A percentile compares a stretch with the other conserved stretches of the same genome.
Evolutionary conservation across 2,113 vertebrate species (phyloP).

Genomic region (Chaetodon auriga): DNA sequence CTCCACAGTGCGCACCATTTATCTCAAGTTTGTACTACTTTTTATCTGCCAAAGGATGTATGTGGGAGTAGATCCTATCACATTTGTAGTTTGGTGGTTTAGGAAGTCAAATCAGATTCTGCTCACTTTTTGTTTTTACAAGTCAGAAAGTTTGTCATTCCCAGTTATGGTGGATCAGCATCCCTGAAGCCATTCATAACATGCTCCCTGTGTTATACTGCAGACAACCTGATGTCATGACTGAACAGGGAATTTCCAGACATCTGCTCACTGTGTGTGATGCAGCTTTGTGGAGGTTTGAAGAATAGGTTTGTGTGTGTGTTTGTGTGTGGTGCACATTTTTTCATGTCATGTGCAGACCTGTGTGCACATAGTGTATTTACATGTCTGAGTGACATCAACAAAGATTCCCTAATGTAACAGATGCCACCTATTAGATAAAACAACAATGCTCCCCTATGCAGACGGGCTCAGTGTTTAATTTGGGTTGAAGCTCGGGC

Average conservation of each 20-base stretch:
- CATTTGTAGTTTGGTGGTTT: not conserved
- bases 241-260: conserved; percentile 68
- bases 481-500: conserved; percentile 27
- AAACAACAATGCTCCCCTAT: conserved; percentile 43
- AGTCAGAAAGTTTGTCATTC: not conserved
- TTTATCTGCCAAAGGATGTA: not conserved
- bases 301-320: conserved; percentile 8
- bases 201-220: conserved; percentile 6
- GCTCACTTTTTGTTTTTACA: not conserved
- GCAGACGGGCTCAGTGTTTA: conserved; percentile 8
- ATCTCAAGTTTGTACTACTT: conserved; percentile 19
- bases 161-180: conserved; percentile 38
- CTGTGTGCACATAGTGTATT: conserved; percentile 38
- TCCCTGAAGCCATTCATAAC: conserved; percentile 12
- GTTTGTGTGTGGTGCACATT: conserved; percentile 17
- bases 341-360: conserved; percentile 23
- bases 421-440: conserved; percentile 34
- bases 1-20: not conserved
- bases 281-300: conserved; percentile 18
- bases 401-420: conserved; percentile 26
- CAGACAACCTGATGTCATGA: conserved; percentile 53
- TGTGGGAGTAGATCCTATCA: not conserved
- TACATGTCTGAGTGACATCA: conserved; percentile 30
- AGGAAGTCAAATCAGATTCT: not conserved
- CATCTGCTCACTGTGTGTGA: conserved; percentile 55